Percentiles rank a stretch among this genome's conserved stretches.
These are phyloP conservation scores for Mechanitis mazaeus DNA, from an alignment of 2,888 invertebrate species.

Conservation along the genomic window DNA sequence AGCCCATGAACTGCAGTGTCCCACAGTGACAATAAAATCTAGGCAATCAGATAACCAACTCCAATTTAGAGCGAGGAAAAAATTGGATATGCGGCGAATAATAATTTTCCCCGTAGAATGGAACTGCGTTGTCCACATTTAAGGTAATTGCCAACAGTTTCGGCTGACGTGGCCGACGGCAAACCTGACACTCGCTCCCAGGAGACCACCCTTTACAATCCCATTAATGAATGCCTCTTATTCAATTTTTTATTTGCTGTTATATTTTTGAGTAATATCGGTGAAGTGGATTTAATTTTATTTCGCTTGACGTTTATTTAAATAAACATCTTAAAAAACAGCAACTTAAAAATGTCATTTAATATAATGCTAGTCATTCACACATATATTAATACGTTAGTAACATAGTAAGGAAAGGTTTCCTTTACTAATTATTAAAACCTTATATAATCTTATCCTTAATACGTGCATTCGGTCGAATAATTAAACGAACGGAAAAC, in stretches of 20 bases:
- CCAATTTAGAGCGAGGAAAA: constrained; percentile 63
- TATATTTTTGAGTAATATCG: constrained; percentile 28
- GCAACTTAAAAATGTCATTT: neutral
- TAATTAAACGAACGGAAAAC: constrained; percentile 44
- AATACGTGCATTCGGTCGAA: constrained; percentile 34
- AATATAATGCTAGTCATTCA: no score
- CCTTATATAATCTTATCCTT: constrained; percentile 13
- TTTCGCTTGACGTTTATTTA: constrained; percentile 1
- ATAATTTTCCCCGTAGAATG: constrained; percentile 68
- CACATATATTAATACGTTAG: neutral
- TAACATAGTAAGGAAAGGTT: neutral
- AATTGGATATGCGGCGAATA: constrained; percentile 71
- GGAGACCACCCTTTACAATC: constrained; percentile 68
- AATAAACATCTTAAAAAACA: neutral
- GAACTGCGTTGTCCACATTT: constrained; percentile 73
- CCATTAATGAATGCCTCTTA: constrained; percentile 71
- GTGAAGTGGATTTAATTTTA: constrained; percentile 1
- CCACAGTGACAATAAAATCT: constrained; percentile 45
- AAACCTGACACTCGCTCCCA: constrained; percentile 68
- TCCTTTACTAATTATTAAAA: no score
- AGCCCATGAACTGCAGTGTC: constrained; percentile 14
- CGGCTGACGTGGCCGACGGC: constrained; percentile 67
- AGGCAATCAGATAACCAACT: constrained; percentile 54
- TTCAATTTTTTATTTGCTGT: constrained; percentile 56
- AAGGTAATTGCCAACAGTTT: constrained; percentile 74